A percentile compares a stretch with the other conserved stretches of the same genome.
Evolutionary conservation across 2,797 vertebrate species (phyloP).

Genomic region (Trachops cirrhosus): DNA sequence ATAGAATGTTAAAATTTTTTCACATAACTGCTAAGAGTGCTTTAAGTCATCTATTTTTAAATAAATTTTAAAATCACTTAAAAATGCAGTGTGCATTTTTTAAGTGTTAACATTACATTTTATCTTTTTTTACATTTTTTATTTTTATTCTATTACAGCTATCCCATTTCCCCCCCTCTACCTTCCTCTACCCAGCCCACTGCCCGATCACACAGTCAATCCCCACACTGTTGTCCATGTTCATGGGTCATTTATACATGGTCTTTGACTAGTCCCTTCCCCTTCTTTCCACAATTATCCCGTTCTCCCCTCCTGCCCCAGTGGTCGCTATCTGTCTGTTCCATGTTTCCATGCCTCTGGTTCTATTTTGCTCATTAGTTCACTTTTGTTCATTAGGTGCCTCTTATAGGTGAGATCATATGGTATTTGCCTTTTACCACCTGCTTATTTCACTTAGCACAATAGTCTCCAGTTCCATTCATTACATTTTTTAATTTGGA

Average conservation of each 20-base stretch:
- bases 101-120: neutral
- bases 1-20: slow-evolving; percentile 38
- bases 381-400: neutral
- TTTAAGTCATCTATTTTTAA: slow-evolving; percentile 53
- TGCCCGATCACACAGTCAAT: neutral
- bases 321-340: neutral
- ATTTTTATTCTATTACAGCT: neutral
- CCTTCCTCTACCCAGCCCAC: too few species aligned
- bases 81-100: neutral
- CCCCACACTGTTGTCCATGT: neutral
- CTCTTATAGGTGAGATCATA: neutral
- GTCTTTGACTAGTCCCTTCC: neutral
- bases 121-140: neutral
- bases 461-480: neutral
- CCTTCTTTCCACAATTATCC: neutral
- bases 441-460: neutral
- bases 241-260: neutral
- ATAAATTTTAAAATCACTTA: neutral
- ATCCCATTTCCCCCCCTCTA: neutral
- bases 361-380: neutral
- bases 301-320: too few species aligned
- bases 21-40: neutral
- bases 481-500: neutral
- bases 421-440: neutral
- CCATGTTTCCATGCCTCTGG: neutral